Evolutionary conservation across 2,113 vertebrate species (phyloP).

Genomic region (Tetraodon nigroviridis): DNA sequence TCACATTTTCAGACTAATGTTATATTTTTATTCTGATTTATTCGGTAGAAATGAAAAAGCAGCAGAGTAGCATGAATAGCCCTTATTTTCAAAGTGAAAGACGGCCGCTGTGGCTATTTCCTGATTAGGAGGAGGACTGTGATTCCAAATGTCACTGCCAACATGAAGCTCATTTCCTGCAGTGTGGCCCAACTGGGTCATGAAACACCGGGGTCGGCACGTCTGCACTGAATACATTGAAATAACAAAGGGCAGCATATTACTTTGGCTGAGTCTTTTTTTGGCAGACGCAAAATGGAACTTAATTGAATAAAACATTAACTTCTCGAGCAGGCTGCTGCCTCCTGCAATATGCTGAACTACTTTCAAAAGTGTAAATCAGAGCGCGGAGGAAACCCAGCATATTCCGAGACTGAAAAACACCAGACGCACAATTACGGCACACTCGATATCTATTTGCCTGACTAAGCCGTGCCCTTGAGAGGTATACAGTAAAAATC

Average conservation of each 20-base stretch:
- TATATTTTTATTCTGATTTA: no score
- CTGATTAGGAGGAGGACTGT: constrained; percentile 40
- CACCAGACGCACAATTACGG: neutral
- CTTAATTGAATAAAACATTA: constrained; percentile 10
- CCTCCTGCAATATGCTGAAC: constrained; percentile 4
- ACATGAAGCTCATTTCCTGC: constrained; percentile 24
- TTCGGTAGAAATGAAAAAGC: no score
- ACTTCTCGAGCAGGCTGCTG: constrained; percentile 1
- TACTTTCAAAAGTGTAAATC: neutral
- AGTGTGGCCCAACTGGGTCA: constrained; percentile 49
- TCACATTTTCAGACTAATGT: no score
- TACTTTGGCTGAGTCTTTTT: neutral
- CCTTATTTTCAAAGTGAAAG: constrained; percentile 1
- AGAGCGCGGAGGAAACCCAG: neutral
- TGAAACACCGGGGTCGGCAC: constrained; percentile 43
- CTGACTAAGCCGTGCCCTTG: constrained; percentile 7
- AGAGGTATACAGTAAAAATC: constrained; percentile 5
- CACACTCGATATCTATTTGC: neutral
- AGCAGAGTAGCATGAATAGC: no score
- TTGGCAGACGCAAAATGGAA: neutral
- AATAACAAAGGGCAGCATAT: constrained; percentile 22
- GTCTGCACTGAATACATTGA: constrained; percentile 26
- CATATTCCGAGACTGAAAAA: constrained; percentile 2
- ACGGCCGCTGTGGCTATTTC: constrained; percentile 20
- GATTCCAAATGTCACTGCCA: constrained; percentile 58